Conservation (phyloP, 92 coral and sea anemone species). For the Palythoa grandis region DNA sequence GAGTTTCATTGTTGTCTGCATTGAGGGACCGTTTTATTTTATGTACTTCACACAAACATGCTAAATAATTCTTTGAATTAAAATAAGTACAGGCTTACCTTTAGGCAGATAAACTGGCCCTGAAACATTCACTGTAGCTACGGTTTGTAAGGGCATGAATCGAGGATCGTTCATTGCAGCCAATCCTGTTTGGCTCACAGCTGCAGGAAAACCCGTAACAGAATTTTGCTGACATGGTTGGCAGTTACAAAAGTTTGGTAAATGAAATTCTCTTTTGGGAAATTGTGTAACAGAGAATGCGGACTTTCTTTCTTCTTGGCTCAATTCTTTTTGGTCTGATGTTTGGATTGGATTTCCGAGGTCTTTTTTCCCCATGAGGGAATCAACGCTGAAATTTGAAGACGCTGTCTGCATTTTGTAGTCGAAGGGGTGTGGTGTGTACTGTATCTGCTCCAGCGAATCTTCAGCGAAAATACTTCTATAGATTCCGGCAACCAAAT, state of each 20-base stretch:
- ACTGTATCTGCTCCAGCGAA: conserved; percentile 27
- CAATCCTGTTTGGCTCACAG: conserved; percentile 64
- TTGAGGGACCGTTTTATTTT: background rate
- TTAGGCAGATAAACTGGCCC: conserved; percentile 84
- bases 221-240: conserved; percentile 88
- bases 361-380: conserved; percentile 81
- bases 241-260: conserved; percentile 80
- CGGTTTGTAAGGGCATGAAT: conserved; percentile 78
- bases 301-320: conserved; percentile 68
- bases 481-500: conserved; percentile 4
- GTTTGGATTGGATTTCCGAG: conserved; percentile 47
- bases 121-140: conserved; percentile 73
- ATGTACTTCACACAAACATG: background rate
- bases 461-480: background rate
- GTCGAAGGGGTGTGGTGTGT: conserved; percentile 28
- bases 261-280: conserved; percentile 75
- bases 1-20: background rate
- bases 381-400: conserved; percentile 75
- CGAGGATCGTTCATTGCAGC: conserved; percentile 68
- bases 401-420: conserved; percentile 64
- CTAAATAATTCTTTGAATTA: background rate
- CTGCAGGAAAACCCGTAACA: conserved; percentile 72
- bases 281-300: conserved; percentile 75
- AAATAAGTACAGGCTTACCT: conserved; percentile 55
- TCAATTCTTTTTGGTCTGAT: conserved; percentile 55